Conservation (phyloP, 2,113 vertebrate genomes). For the Mesembrinibis cayennensis region DNA sequence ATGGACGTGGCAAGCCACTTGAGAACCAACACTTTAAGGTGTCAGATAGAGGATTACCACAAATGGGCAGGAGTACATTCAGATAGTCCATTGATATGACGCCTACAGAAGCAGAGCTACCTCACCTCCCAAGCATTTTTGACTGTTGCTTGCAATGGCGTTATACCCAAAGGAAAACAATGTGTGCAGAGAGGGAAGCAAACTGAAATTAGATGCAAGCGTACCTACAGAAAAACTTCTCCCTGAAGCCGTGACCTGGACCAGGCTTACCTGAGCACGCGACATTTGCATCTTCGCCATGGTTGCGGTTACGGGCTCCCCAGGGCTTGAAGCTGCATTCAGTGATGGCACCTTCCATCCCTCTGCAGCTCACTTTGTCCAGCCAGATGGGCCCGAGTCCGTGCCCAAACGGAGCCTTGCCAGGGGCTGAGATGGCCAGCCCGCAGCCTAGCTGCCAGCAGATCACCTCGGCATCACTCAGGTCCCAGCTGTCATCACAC, state of each 20-base stretch:
- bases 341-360: background rate
- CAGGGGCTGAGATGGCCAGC: background rate
- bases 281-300: background rate
- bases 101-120: background rate
- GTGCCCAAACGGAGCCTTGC: background rate
- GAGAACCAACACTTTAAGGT: background rate
- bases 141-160: background rate
- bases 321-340: background rate
- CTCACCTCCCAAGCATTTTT: background rate
- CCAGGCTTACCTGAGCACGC: background rate
- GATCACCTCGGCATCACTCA: background rate
- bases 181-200: background rate
- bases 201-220: background rate
- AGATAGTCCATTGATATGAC: background rate
- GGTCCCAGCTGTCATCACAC: background rate
- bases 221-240: background rate
- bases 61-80: background rate
- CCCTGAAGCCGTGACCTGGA: background rate
- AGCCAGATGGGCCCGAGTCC: background rate
- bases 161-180: background rate
- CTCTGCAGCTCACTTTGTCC: background rate
- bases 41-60: background rate
- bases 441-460: conserved; percentile 13
- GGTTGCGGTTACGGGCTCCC: background rate
- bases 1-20: background rate